Percentiles rank a stretch among this genome's conserved stretches.
These are phyloP conservation scores for Dolichallabes microphthalmus DNA, from an alignment of 2,113 vertebrate species.

Conservation along the genomic window DNA sequence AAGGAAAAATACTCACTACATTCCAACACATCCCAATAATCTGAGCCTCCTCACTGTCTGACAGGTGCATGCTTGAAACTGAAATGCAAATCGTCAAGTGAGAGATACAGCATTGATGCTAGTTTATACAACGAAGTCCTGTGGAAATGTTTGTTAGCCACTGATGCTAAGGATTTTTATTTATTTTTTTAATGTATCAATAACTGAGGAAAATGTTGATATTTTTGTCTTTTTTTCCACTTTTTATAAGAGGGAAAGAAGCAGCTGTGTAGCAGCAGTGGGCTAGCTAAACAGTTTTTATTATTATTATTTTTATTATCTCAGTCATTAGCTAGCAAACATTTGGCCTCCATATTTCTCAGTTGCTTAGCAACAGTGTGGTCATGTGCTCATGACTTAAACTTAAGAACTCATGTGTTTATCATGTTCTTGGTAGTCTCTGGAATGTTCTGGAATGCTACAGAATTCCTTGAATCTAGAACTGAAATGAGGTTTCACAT, in stretches of 20 bases:
- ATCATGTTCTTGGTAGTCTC: not conserved
- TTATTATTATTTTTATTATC: too few relatives aligned
- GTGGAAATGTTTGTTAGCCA: not conserved
- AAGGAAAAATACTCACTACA: slow-evolving; percentile 3
- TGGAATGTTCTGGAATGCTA: not conserved
- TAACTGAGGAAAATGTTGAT: not conserved
- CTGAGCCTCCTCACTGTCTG: not conserved
- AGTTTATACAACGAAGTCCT: not conserved
- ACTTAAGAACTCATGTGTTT: not conserved
- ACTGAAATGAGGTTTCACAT: not conserved
- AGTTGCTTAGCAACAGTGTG: not conserved
- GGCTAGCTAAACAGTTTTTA: not conserved
- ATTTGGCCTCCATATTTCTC: not conserved
- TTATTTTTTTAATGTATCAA: not conserved
- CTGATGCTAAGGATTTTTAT: not conserved
- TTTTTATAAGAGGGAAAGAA: not conserved
- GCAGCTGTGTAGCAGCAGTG: too few relatives aligned
- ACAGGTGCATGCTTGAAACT: slow-evolving; percentile 3
- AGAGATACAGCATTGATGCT: not conserved
- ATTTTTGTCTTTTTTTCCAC: too few relatives aligned
- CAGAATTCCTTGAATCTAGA: not conserved
- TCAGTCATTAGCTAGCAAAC: not conserved
- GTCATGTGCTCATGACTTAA: not conserved
- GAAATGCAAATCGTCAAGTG: not conserved
- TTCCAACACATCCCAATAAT: not conserved